Percentiles rank a stretch among this genome's conserved stretches.
phyloP scores from a whole-genome alignment of 2,888 invertebrate genomes.

The Nephrotoma appendiculata region DNA sequence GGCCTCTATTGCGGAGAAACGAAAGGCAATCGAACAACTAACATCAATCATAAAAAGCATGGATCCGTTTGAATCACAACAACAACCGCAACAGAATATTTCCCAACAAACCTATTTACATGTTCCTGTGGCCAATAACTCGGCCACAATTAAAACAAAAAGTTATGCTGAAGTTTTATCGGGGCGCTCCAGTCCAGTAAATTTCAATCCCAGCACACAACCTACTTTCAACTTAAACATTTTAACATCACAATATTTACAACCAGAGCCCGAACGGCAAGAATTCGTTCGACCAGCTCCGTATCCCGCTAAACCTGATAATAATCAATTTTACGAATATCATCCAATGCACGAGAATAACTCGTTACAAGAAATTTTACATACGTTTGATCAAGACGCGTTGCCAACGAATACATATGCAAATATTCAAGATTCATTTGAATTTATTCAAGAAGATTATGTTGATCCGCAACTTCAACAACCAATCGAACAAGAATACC shows the following conservation, averaged over 20 bases:
- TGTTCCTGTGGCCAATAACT: constrained; percentile 2
- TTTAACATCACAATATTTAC: constrained; percentile 6
- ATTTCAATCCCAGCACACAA: constrained; percentile 7
- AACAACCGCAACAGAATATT: constrained; percentile 27
- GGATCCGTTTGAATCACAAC: constrained; percentile 51
- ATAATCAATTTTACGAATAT: neutral
- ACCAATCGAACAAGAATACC: constrained; percentile 10
- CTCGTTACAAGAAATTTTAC: neutral
- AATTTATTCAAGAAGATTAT: constrained; percentile 4
- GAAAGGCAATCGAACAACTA: constrained; percentile 57
- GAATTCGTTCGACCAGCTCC: neutral
- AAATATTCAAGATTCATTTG: neutral
- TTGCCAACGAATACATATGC: neutral
- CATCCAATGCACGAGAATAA: neutral
- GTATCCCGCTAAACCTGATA: neutral
- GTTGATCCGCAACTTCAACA: constrained; percentile 6
- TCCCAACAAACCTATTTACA: neutral
- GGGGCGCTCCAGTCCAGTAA: constrained; percentile 35
- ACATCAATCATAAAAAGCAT: constrained; percentile 54
- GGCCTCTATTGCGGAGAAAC: constrained; percentile 46
- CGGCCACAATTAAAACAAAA: constrained; percentile 26
- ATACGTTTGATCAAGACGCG: neutral
- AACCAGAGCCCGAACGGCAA: neutral
- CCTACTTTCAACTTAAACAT: neutral
- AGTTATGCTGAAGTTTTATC: constrained; percentile 56